phyloP scores from a whole-genome alignment of 2,113 vertebrate genomes.

The Syrrhaptes paradoxus region DNA sequence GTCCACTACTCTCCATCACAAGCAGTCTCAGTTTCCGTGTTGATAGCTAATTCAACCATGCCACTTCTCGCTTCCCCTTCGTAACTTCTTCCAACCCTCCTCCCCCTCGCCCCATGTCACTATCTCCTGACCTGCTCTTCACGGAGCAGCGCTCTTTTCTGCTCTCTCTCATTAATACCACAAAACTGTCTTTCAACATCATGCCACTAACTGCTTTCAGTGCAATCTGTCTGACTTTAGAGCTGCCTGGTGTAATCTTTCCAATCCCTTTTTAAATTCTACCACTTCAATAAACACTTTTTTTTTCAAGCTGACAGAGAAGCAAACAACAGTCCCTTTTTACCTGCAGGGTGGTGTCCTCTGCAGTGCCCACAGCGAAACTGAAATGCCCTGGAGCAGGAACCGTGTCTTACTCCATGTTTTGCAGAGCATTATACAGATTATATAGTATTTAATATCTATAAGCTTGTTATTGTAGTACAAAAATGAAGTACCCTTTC shows the following conservation, averaged over 20 bases:
- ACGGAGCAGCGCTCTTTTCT: background rate
- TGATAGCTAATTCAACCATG: constrained; percentile 19
- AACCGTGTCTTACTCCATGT: background rate
- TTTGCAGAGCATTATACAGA: background rate
- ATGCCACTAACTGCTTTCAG: background rate
- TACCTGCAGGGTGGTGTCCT: background rate
- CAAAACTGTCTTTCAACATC: background rate
- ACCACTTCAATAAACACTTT: background rate
- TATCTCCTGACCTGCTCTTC: background rate
- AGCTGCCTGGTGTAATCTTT: background rate
- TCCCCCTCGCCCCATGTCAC: constrained; percentile 6
- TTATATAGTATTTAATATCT: background rate
- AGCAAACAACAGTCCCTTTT: background rate
- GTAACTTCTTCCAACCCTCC: background rate
- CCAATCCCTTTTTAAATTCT: background rate
- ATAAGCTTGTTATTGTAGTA: background rate
- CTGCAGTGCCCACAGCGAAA: background rate
- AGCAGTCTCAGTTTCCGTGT: constrained; percentile 52
- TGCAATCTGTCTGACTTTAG: background rate
- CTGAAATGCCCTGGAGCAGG: background rate
- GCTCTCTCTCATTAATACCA: background rate
- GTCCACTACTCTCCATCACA: background rate
- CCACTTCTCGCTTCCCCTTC: constrained; percentile 46
- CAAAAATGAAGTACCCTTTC: background rate
- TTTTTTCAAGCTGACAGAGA: background rate